These are phyloP conservation scores for Temnothorax curvispinosus DNA, from an alignment of 1,140 invertebrate genomes.

Conservation along the genomic window DNA sequence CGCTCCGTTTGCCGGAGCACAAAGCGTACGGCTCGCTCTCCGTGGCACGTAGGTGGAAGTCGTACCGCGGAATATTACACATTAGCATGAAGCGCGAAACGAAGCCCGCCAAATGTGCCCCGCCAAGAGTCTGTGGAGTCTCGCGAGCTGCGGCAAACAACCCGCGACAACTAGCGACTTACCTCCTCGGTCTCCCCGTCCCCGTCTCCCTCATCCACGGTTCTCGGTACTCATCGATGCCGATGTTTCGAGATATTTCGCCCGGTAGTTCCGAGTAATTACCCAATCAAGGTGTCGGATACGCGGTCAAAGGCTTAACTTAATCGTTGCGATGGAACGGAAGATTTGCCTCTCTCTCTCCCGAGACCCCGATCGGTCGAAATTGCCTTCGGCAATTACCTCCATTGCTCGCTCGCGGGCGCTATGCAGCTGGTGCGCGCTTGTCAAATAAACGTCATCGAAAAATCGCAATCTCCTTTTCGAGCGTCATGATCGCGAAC, in stretches of 20 bases:
- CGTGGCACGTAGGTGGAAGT: conserved; percentile 49
- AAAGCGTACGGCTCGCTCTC: conserved; percentile 7
- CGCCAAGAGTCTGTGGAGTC: conserved; percentile 54
- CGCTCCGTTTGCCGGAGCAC: not conserved
- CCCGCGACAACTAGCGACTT: conserved; percentile 43
- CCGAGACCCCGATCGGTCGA: conserved; percentile 41
- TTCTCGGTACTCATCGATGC: conserved; percentile 48
- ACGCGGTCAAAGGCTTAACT: conserved; percentile 74
- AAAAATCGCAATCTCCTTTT: not conserved
- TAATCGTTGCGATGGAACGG: conserved; percentile 56
- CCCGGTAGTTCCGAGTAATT: conserved; percentile 65
- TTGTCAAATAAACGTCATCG: not conserved
- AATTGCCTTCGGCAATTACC: conserved; percentile 53
- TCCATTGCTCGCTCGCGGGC: not conserved
- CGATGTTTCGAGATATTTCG: conserved; percentile 44
- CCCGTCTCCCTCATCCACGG: conserved; percentile 16
- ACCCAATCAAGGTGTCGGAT: conserved; percentile 70
- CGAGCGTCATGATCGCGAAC: not conserved
- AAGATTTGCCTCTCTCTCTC: conserved; percentile 64
- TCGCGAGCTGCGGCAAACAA: conserved; percentile 41
- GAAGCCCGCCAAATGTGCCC: conserved; percentile 75
- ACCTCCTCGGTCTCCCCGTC: not conserved
- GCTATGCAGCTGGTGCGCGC: not conserved
- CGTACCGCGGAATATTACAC: conserved; percentile 63
- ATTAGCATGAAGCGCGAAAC: conserved; percentile 52